Evolutionary conservation across 1,140 invertebrate genomes (phyloP).

Genomic region (Caenorhabditis inopinata): DNA sequence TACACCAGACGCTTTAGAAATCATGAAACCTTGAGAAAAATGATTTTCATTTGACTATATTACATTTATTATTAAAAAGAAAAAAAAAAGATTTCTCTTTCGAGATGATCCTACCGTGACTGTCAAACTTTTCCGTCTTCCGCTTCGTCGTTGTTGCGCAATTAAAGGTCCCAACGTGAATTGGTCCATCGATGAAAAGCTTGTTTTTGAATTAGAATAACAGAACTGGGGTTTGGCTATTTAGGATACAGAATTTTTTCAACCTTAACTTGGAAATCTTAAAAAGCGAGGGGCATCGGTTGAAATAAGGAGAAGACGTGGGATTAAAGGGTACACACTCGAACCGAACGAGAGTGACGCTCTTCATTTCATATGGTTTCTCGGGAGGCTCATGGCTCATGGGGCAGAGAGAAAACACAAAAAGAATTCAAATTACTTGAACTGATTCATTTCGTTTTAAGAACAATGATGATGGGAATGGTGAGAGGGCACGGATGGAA

Average conservation of each 20-base stretch:
- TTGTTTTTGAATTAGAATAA: neutral
- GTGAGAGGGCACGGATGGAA: neutral
- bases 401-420: neutral
- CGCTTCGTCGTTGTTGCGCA: neutral
- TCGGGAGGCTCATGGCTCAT: too few species aligned
- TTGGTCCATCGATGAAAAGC: neutral
- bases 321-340: conserved; percentile 32
- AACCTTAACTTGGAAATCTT: neutral
- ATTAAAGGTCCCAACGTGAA: neutral
- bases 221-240: neutral
- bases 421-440: conserved; percentile 1
- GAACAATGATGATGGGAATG: neutral
- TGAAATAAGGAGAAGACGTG: neutral
- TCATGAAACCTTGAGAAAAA: neutral
- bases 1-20: neutral
- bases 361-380: too few species aligned
- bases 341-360: neutral
- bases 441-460: neutral
- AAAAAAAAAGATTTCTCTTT: neutral
- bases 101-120: neutral
- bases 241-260: neutral
- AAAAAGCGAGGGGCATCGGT: neutral
- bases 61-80: neutral
- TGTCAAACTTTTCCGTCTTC: conserved; percentile 16
- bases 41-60: too few species aligned